Evolutionary conservation across 2,888 invertebrate species (phyloP), one percentile per base, ranked within the genome.

Genomic region (Hipparchia sbordonii): DNA sequence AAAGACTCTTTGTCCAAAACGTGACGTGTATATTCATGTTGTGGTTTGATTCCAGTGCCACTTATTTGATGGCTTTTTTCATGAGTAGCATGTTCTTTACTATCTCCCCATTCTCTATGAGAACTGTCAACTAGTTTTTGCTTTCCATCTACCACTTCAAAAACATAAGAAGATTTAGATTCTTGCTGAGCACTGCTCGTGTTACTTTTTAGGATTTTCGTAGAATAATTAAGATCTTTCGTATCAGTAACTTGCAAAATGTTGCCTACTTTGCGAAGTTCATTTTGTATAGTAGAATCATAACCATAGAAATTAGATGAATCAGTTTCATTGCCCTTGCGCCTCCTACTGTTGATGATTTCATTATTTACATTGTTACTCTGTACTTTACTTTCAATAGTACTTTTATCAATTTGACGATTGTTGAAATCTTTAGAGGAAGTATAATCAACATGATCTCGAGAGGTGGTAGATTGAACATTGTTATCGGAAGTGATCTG

Each of bases 111-210:
- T 86, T 95, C 95, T 81, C 95, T 93, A 70, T 95, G 94, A 76
- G 94, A 92, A 77, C 93, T 92, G 75, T 95, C 95, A 10, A 95
- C 89, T 56, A 95, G 87, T 74, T 91, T 87, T 85, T 95, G 95
- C 82, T 95, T 94, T 3, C 95, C 95, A 82, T 95, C 95, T 52
- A 95, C 92, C 67, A 95, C 91, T 89, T 96, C 95, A 73, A 96
- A 92, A 4, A 94, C 94, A 79, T 96, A 96, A 65, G 95, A 95
- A 6, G 95, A 95, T 7, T 95, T 94, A 13, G 95, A 95, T 71
- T 95, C 95, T 87, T 96, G 95, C 69, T 95, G 92, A 67, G 93
- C 92, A 72, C 95, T 95, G 73, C 95, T 94, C 62, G 94, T 94
- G 78, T 94, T 93, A 78, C 95, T 94, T 79, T 95, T 94, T 73